phyloP scores from a whole-genome alignment of 2,888 invertebrate genomes.

The Prosapia bicincta region DNA sequence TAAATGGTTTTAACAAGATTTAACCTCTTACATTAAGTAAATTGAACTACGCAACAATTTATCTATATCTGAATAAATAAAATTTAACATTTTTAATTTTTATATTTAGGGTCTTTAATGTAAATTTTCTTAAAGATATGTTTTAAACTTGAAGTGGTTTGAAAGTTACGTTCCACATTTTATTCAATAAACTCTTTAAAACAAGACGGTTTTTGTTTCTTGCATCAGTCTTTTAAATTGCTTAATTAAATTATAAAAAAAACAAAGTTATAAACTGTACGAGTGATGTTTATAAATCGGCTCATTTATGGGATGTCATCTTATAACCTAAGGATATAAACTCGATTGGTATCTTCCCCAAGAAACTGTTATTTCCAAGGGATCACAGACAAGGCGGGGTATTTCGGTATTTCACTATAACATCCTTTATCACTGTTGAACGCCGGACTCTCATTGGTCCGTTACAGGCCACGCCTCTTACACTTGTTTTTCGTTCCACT shows the following conservation, averaged over 20 bases:
- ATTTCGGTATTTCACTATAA: neutral
- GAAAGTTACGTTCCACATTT: no score
- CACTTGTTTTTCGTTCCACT: neutral
- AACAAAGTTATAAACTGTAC: neutral
- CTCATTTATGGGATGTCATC: neutral
- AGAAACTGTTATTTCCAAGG: neutral
- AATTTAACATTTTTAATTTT: no score
- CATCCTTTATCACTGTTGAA: neutral
- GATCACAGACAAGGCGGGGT: neutral
- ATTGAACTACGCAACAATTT: no score
- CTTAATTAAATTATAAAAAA: neutral
- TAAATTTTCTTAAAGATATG: no score
- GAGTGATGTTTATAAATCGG: neutral
- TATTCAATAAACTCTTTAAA: no score
- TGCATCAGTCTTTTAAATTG: neutral
- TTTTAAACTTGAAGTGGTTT: no score
- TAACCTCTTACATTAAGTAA: no score
- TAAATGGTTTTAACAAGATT: no score
- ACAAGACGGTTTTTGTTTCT: neutral
- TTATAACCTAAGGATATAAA: neutral
- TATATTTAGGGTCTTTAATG: no score
- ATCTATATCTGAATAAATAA: no score
- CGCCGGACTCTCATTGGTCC: conserved; percentile 16
- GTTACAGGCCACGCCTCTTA: conserved; percentile 12
- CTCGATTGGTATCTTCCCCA: neutral